phyloP scores from a whole-genome alignment of 2,113 vertebrate species.

The Malaclemys terrapin region DNA sequence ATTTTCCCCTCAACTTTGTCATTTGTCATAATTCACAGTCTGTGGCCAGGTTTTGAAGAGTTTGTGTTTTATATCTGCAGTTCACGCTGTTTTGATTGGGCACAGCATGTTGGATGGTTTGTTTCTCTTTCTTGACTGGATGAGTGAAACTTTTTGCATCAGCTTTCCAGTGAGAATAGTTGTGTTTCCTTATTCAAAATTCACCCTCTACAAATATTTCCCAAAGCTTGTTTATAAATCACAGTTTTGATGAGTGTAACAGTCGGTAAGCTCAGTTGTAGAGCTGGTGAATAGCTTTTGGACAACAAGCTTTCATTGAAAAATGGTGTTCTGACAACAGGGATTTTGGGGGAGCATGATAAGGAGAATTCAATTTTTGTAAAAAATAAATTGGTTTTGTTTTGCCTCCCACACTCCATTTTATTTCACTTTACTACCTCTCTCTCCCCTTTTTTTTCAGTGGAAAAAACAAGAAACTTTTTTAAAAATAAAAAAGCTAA shows the following conservation, averaged over 20 bases:
- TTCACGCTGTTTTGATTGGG: background rate
- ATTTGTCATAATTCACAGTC: background rate
- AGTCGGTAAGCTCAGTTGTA: background rate
- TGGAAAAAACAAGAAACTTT: background rate
- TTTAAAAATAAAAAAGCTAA: background rate
- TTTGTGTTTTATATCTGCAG: conserved; percentile 38
- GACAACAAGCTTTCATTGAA: background rate
- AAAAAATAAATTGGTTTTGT: background rate
- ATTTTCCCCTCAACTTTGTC: background rate
- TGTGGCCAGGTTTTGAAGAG: conserved; percentile 24
- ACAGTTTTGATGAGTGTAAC: background rate
- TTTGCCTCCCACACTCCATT: background rate
- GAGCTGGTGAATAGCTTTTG: background rate
- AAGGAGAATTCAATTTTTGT: background rate
- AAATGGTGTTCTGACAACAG: background rate
- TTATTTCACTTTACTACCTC: background rate
- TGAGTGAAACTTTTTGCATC: background rate
- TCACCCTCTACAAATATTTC: background rate
- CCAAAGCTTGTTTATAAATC: background rate
- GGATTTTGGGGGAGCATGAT: rapidly evolving
- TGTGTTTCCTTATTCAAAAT: background rate
- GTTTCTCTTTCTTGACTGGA: background rate
- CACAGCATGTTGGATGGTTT: background rate
- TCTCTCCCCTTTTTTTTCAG: background rate
- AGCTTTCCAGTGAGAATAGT: background rate